These are phyloP conservation scores for Daktulosphaira vitifoliae DNA, from an alignment of 1,140 invertebrate genomes.

Conservation along the genomic window DNA sequence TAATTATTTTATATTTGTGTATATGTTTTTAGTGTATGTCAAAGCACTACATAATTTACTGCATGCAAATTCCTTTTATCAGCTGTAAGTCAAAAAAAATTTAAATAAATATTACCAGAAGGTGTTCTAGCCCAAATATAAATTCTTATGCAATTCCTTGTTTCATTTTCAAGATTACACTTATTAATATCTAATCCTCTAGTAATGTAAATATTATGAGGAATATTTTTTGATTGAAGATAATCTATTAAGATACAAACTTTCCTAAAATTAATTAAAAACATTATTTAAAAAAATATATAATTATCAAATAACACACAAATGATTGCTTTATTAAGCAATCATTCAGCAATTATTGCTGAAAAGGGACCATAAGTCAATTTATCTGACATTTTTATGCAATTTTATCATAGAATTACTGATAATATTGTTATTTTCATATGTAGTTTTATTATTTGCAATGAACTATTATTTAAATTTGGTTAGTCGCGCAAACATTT, in stretches of 20 bases:
- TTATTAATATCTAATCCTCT: constrained; percentile 39
- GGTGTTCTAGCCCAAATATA: constrained; percentile 56
- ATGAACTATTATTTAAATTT: too few relatives aligned
- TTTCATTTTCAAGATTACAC: constrained; percentile 40
- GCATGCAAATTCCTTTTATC: not conserved
- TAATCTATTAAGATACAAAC: constrained; percentile 48
- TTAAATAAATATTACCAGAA: not conserved
- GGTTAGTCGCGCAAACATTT: too few relatives aligned
- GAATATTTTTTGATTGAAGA: constrained; percentile 50
- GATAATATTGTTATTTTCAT: too few relatives aligned
- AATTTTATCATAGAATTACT: too few relatives aligned
- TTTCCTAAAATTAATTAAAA: constrained; percentile 39
- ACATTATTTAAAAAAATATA: too few relatives aligned
- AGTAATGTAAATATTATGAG: constrained; percentile 62
- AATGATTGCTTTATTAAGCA: not conserved
- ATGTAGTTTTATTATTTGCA: too few relatives aligned
- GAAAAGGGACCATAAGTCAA: too few relatives aligned
- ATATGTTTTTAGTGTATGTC: too few relatives aligned
- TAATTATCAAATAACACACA: constrained; percentile 11
- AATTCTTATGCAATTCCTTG: constrained; percentile 47
- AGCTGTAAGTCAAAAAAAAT: not conserved
- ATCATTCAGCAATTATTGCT: too few relatives aligned
- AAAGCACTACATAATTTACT: too few relatives aligned
- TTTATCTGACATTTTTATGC: too few relatives aligned
- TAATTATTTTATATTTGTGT: too few relatives aligned